These are phyloP conservation scores for Phrynosoma blainvillii DNA, from an alignment of 2,113 vertebrate species.

Conservation along the genomic window DNA sequence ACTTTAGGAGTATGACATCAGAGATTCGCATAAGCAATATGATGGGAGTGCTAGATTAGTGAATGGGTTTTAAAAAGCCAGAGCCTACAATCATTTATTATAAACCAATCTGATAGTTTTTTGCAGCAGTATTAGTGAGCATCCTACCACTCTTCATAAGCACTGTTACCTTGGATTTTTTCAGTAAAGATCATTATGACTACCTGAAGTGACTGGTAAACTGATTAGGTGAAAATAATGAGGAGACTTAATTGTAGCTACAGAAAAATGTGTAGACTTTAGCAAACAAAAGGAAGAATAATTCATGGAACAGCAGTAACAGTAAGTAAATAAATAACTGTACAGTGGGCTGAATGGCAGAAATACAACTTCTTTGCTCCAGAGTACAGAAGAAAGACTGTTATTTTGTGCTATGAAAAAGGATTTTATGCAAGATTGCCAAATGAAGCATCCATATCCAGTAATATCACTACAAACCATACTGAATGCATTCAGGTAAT, in stretches of 20 bases:
- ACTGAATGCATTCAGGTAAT: neutral
- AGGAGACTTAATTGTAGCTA: slow-evolving; percentile 34
- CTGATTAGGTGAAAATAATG: slow-evolving; percentile 32
- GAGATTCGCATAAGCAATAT: neutral
- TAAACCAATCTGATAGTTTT: neutral
- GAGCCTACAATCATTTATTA: neutral
- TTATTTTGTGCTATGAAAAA: neutral
- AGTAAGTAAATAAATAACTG: too few species aligned
- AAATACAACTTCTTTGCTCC: neutral
- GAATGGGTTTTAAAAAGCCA: neutral
- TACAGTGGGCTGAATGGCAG: neutral
- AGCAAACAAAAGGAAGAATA: neutral
- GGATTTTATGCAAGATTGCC: neutral
- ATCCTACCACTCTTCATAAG: neutral
- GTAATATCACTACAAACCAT: neutral
- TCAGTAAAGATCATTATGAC: slow-evolving; percentile 13
- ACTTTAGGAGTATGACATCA: neutral
- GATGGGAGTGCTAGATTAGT: neutral
- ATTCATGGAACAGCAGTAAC: neutral
- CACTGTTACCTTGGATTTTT: neutral
- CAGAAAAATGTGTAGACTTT: slow-evolving; percentile 1
- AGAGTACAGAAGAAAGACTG: neutral
- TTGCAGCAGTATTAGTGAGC: too few species aligned
- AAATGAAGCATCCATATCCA: neutral
- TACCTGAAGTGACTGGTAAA: neutral